phyloP scores from a whole-genome alignment of 2,888 invertebrate genomes.

The Schrankia costaestrigalis region DNA sequence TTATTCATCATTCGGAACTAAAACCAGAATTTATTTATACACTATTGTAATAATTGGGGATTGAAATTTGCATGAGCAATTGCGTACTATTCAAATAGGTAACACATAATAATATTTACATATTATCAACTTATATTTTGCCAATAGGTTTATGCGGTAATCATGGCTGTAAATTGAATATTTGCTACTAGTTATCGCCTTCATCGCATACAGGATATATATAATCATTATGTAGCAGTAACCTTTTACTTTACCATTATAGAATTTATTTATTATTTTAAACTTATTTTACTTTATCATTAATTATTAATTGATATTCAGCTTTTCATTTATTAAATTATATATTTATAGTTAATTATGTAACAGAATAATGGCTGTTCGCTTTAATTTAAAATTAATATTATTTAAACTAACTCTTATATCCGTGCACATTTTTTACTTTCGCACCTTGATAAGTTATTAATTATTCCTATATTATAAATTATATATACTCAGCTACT shows the following conservation, averaged over 20 bases:
- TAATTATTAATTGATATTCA: too few species aligned
- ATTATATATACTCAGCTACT: too few species aligned
- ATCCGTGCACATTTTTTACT: conserved; percentile 31
- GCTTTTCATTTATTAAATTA: too few species aligned
- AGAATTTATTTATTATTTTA: too few species aligned
- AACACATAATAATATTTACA: conserved; percentile 2
- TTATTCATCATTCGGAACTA: conserved; percentile 34
- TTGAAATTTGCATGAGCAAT: conserved; percentile 57
- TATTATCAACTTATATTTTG: conserved; percentile 21
- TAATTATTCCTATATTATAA: conserved; percentile 19
- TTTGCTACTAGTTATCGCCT: conserved; percentile 22
- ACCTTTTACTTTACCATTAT: too few species aligned
- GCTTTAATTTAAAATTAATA: conserved; percentile 17
- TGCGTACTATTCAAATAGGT: conserved; percentile 22
- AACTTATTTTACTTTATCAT: too few species aligned
- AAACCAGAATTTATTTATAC: conserved; percentile 23
- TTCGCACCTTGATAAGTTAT: conserved; percentile 26
- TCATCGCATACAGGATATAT: too few species aligned
- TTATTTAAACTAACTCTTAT: conserved; percentile 1
- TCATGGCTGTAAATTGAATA: conserved; percentile 20
- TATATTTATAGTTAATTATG: too few species aligned
- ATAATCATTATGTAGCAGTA: too few species aligned
- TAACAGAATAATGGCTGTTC: conserved; percentile 20
- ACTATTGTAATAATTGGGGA: conserved; percentile 33
- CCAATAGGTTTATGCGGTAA: conserved; percentile 19